phyloP scores from a whole-genome alignment of 2,797 vertebrate species.

The Heterohyrax brucei region DNA sequence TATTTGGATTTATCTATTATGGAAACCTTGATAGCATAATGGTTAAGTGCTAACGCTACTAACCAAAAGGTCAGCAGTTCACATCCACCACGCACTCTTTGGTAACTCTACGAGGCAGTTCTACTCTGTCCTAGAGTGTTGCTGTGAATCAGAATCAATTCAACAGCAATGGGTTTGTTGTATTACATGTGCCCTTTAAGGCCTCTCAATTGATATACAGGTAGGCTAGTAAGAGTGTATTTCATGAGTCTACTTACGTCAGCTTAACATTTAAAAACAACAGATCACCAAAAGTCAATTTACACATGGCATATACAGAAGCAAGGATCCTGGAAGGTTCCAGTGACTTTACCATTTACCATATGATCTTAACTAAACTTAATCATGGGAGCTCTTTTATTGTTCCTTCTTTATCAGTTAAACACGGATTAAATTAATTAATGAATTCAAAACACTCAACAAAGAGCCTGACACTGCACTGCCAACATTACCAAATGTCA shows the following conservation, averaged over 20 bases:
- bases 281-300: slow-evolving; percentile 27
- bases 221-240: background rate
- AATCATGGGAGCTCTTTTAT: slow-evolving; percentile 14
- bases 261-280: slow-evolving; percentile 51
- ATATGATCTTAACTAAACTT: slow-evolving; percentile 35
- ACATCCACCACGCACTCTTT: too few relatives aligned
- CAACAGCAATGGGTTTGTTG: background rate
- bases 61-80: too few relatives aligned
- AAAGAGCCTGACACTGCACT: background rate
- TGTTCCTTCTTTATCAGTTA: slow-evolving; percentile 30
- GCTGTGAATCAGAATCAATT: too few relatives aligned
- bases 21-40: too few relatives aligned
- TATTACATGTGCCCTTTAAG: background rate
- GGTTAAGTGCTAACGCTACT: too few relatives aligned
- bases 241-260: background rate
- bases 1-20: background rate
- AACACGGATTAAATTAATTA: slow-evolving; percentile 31
- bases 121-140: too few relatives aligned
- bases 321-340: background rate
- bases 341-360: background rate
- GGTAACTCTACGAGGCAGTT: too few relatives aligned
- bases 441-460: slow-evolving; percentile 43
- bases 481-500: background rate
- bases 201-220: background rate
- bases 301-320: background rate